Evolutionary conservation across 2,113 vertebrate genomes (phyloP).

Genomic region (Argyrosomus japonicus): DNA sequence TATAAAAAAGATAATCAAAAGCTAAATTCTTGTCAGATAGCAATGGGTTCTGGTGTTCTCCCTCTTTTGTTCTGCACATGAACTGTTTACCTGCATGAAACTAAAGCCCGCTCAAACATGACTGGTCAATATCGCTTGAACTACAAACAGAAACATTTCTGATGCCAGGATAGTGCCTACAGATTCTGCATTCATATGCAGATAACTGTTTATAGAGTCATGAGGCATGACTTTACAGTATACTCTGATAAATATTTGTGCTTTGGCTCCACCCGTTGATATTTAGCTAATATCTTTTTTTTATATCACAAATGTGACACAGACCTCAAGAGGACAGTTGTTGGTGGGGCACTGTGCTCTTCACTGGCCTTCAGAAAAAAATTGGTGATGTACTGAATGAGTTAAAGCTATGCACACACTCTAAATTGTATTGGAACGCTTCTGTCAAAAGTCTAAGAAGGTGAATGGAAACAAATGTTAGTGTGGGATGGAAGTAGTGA

Average conservation of each 20-base stretch:
- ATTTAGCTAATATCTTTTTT: background rate
- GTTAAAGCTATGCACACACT: background rate
- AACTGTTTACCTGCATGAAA: too few relatives aligned
- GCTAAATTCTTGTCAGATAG: too few relatives aligned
- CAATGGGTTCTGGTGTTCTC: too few relatives aligned
- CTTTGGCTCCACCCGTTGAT: background rate
- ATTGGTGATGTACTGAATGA: background rate
- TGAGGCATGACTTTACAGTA: background rate
- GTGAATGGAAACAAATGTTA: slow-evolving; percentile 35
- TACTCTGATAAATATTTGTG: background rate
- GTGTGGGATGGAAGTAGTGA: slow-evolving; percentile 10
- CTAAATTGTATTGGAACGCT: background rate
- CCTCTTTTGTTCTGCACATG: too few relatives aligned
- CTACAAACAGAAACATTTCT: too few relatives aligned
- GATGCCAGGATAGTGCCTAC: too few relatives aligned
- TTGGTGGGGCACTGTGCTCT: background rate
- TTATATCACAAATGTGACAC: background rate
- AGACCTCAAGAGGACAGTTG: background rate
- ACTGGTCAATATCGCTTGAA: too few relatives aligned
- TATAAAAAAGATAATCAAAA: too few relatives aligned
- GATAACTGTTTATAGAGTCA: too few relatives aligned
- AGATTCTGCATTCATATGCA: too few relatives aligned
- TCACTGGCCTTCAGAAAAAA: background rate
- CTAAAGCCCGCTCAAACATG: too few relatives aligned
- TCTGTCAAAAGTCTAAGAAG: slow-evolving; percentile 27